Conservation (phyloP, 2,888 invertebrate species). For the Pterobdella sp. region DNA sequence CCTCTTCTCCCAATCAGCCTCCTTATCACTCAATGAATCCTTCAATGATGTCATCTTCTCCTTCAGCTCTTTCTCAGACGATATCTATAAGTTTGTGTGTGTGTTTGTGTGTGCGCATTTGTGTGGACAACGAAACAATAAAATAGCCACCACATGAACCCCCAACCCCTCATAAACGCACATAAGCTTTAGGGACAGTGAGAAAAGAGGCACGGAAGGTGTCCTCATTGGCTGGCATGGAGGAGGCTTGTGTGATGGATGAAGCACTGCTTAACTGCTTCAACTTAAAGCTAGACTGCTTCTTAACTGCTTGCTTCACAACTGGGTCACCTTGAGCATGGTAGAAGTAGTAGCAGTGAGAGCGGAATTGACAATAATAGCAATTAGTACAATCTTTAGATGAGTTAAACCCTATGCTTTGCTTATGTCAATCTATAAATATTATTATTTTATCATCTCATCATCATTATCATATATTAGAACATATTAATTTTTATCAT, state of each 20-base stretch:
- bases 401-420: background rate
- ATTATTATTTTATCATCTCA: background rate
- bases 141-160: too few relatives aligned
- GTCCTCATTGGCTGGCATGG: too few relatives aligned
- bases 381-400: background rate
- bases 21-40: conserved; percentile 68
- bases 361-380: background rate
- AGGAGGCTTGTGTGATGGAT: too few relatives aligned
- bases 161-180: too few relatives aligned
- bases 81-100: conserved; percentile 61
- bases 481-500: background rate
- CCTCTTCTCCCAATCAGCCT: conserved; percentile 85
- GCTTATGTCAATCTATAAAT: background rate
- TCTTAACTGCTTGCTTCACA: too few relatives aligned
- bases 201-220: too few relatives aligned
- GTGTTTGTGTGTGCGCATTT: too few relatives aligned
- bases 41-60: conserved; percentile 69
- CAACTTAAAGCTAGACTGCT: too few relatives aligned
- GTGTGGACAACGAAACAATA: too few relatives aligned
- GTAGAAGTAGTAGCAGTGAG: background rate
- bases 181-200: too few relatives aligned
- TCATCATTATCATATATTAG: background rate
- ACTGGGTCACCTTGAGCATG: too few relatives aligned
- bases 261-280: too few relatives aligned
- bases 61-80: conserved; percentile 72